phyloP scores from a whole-genome alignment of 2,113 vertebrate genomes.

The Myxocyprinus asiaticus region DNA sequence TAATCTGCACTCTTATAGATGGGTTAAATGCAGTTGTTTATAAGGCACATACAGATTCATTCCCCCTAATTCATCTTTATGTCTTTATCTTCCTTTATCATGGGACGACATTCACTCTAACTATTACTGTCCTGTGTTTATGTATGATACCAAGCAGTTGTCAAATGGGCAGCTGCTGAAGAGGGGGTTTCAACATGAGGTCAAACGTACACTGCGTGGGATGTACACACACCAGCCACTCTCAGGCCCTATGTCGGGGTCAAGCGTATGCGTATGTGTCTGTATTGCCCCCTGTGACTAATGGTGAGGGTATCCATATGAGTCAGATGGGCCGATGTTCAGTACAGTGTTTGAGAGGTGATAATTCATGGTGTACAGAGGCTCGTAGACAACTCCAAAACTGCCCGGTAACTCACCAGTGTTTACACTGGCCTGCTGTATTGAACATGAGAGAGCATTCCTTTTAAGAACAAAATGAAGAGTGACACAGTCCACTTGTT shows the following conservation, averaged over 20 bases:
- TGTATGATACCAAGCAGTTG: conserved; percentile 69
- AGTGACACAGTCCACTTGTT: background rate
- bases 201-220: conserved; percentile 50
- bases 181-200: conserved; percentile 55
- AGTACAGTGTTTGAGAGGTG: conserved; percentile 63
- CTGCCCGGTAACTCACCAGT: conserved; percentile 73
- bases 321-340: conserved; percentile 72
- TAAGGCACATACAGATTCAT: conserved; percentile 32
- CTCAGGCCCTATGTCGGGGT: conserved; percentile 45
- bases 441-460: conserved; percentile 17
- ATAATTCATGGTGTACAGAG: conserved; percentile 66
- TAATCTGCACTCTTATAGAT: conserved; percentile 63
- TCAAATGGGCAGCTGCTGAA: conserved; percentile 69
- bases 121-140: conserved; percentile 69
- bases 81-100: conserved; percentile 56
- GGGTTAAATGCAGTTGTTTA: conserved; percentile 45
- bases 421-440: conserved; percentile 48
- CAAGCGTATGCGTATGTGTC: conserved; percentile 43
- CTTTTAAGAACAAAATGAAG: background rate
- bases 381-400: conserved; percentile 59
- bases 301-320: conserved; percentile 78
- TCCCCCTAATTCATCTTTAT: conserved; percentile 55
- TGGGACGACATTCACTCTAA: conserved; percentile 48
- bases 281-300: conserved; percentile 76
- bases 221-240: conserved; percentile 55